Evolutionary conservation across 2,113 vertebrate species (phyloP).

Genomic region (Dermatemys mawii): DNA sequence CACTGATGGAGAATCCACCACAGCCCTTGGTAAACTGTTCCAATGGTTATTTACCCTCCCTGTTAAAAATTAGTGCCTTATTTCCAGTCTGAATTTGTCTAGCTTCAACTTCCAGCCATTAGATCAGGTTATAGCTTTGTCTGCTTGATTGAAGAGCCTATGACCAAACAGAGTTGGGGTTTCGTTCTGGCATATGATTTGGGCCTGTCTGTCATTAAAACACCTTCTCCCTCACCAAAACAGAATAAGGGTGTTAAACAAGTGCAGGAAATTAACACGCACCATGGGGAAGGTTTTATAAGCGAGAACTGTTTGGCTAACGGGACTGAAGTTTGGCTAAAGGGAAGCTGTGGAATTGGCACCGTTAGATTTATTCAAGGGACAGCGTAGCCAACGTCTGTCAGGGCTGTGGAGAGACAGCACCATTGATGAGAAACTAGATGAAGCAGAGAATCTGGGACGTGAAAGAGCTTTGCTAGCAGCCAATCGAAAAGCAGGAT

Average conservation of each 20-base stretch:
- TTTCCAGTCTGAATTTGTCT: neutral
- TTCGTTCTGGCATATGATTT: rapidly evolving
- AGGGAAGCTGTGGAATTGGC: neutral
- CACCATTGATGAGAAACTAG: neutral
- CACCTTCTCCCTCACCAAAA: neutral
- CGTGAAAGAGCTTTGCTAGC: neutral
- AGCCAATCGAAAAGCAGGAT: neutral
- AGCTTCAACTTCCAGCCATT: neutral
- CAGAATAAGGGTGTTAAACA: rapidly evolving
- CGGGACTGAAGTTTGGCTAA: neutral
- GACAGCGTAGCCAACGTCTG: neutral
- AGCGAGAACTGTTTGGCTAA: neutral
- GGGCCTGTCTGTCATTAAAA: neutral
- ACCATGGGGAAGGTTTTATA: neutral
- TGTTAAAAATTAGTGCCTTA: neutral
- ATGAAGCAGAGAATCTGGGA: neutral
- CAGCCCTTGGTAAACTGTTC: neutral
- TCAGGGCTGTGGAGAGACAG: neutral
- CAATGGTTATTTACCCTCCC: neutral
- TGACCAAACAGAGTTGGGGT: neutral
- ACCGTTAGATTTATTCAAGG: neutral
- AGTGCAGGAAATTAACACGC: neutral
- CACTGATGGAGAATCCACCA: neutral
- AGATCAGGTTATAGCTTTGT: neutral
- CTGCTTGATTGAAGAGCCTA: neutral